Percentiles rank a stretch among this genome's conserved stretches.
phyloP scores from a whole-genome alignment of 2,113 vertebrate genomes.

The Ptilorrhoa leucosticta region DNA sequence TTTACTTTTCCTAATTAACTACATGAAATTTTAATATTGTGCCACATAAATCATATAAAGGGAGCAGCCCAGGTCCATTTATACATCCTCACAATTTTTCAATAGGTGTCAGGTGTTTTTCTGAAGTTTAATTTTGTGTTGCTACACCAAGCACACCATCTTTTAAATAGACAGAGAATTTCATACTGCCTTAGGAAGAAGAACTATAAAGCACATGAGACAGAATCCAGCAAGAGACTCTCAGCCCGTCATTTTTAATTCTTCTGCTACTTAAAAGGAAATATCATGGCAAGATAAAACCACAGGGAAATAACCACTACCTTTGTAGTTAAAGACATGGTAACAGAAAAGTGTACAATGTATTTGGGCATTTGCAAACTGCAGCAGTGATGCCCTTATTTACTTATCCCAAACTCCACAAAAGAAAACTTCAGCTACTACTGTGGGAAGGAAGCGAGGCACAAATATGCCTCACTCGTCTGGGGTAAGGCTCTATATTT shows the following conservation, averaged over 20 bases:
- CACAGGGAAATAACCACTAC: not conserved
- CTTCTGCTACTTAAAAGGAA: not conserved
- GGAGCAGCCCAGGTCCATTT: not conserved
- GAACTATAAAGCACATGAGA: not conserved
- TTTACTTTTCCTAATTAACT: not conserved
- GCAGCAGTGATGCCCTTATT: not conserved
- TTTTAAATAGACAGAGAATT: not conserved
- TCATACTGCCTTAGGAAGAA: not conserved
- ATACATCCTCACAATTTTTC: not conserved
- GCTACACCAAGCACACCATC: not conserved
- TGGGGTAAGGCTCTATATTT: not conserved
- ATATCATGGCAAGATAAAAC: not conserved
- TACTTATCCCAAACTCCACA: not conserved
- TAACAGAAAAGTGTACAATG: not conserved
- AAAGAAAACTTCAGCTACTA: not conserved
- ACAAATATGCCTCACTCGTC: not conserved
- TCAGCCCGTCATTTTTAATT: not conserved
- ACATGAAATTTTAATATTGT: not conserved
- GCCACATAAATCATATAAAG: fast-evolving
- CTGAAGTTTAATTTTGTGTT: not conserved
- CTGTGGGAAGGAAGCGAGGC: not conserved
- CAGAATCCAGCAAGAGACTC: not conserved
- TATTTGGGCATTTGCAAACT: not conserved
- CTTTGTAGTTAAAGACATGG: not conserved
- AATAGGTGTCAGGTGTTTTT: not conserved